Base-by-base conservation (phyloP, 1,140 invertebrate genomes). In the Augochlora pura region DNA sequence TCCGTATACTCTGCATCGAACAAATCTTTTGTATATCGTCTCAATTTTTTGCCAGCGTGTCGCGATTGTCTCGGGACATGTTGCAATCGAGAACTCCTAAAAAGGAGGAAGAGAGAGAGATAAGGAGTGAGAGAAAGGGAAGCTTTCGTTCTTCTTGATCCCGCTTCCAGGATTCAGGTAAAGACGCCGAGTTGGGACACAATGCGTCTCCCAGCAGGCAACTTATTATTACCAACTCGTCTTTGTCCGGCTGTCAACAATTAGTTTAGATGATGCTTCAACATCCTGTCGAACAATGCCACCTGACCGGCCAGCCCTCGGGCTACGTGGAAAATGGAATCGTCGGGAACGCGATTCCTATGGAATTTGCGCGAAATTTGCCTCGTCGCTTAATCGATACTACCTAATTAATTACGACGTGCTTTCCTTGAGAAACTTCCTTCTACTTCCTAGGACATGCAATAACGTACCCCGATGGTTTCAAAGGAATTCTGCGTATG, bases 191-290 rank as follows among this genome's bases (percentile, higher is more conserved):
- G 67, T 25, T 74, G 39, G 60, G 68, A 64, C 60, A 86, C 85
- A 86, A 86, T 86, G 46, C 81, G 79, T 67, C 84, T 87, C 86
- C 75, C 88, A 87, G 84, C 88, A 73, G 88, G 81, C 82, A 85
- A 86, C 83, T 91, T 89, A 87, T 91, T 90, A 90, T 89, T 89
- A 89, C 83, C 77, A 77, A 65, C 62, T 83, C 68, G 68, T 77
- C 69, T 90, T 91, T 91, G 90, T 91, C 86, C 86, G 71, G 82
- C 89, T 90, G 90, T 91, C 89, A 90, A 91, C 90, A 90, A 90
- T 91, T 91, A 91, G 87, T 91, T 90, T 91, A 88, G 85, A 90
- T 89, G 89, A 90, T 91, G 82, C 85, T 88, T 87, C 86, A 88
- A 87, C 85, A 88, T 90, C 80, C 80, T 80, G 42, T 60, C 71